A percentile compares a stretch with the other conserved stretches of the same genome.
Evolutionary conservation across 2,797 vertebrate species (phyloP).

Genomic region (Pipistrellus pipistrellus): DNA sequence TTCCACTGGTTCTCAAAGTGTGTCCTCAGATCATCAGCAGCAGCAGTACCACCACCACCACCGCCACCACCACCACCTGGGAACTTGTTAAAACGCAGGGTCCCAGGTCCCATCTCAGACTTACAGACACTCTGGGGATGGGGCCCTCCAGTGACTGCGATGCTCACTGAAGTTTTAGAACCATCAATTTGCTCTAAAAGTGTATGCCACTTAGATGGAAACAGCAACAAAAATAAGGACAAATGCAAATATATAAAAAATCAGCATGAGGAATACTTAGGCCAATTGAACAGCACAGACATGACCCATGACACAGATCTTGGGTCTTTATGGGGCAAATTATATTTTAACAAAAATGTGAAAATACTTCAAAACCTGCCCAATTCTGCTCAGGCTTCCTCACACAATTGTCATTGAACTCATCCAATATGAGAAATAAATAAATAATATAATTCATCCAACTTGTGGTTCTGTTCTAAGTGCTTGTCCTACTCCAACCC

Average conservation of each 20-base stretch:
- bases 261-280: not conserved
- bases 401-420: not conserved
- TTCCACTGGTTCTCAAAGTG: not conserved
- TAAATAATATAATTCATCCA: not conserved
- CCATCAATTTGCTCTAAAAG: not conserved
- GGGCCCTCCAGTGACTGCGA: not conserved
- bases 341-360: not conserved
- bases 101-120: not conserved
- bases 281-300: not conserved
- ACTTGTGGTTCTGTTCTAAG: not conserved
- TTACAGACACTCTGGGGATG: not conserved
- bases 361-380: conserved; percentile 10
- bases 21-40: not conserved
- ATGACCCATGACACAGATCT: not conserved
- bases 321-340: not conserved
- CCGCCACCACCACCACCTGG: not conserved
- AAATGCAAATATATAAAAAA: not conserved
- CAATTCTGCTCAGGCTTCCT: not conserved
- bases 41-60: not conserved
- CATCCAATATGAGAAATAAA: not conserved
- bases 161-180: not conserved
- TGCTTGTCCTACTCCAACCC: not conserved
- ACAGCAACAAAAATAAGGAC: not conserved
- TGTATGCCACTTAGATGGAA: not conserved
- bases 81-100: conserved; percentile 12